phyloP scores from a whole-genome alignment of 1,140 invertebrate genomes.

The Neuroterus valhalla region DNA sequence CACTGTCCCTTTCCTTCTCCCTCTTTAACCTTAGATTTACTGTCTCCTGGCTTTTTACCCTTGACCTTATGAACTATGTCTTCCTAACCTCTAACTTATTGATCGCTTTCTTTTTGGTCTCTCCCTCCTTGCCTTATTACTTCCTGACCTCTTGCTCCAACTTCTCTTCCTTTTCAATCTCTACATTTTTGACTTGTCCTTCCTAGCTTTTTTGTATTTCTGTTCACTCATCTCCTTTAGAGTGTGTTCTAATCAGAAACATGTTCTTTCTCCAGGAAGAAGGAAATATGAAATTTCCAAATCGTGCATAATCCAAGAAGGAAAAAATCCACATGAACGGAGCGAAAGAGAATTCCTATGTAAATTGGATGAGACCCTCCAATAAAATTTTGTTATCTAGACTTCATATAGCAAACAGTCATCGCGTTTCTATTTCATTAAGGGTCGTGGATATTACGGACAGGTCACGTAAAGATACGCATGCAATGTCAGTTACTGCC shows the following conservation, averaged over 20 bases:
- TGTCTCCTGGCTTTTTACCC: no score
- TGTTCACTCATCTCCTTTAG: not conserved
- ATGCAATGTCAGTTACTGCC: slow-evolving; percentile 28
- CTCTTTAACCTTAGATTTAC: no score
- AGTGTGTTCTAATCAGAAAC: not conserved
- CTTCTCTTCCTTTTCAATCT: no score
- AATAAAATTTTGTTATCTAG: slow-evolving; percentile 27
- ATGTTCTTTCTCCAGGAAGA: not conserved
- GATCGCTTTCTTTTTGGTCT: no score
- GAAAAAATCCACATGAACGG: not conserved
- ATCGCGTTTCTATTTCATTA: slow-evolving; percentile 23
- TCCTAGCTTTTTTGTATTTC: no score
- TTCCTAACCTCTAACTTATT: no score
- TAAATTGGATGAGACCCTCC: slow-evolving; percentile 11
- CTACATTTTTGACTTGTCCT: no score
- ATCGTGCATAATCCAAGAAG: slow-evolving; percentile 4
- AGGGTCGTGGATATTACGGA: slow-evolving; percentile 56
- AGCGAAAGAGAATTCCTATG: slow-evolving; percentile 15
- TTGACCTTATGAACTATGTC: no score
- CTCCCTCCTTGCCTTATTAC: no score
- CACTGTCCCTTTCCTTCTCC: no score
- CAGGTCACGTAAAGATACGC: slow-evolving; percentile 41
- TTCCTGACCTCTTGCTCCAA: no score
- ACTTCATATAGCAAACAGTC: slow-evolving; percentile 6
- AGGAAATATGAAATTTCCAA: slow-evolving; percentile 23